phyloP scores from a whole-genome alignment of 2,888 invertebrate genomes.

The Platycheirus albimanus region DNA sequence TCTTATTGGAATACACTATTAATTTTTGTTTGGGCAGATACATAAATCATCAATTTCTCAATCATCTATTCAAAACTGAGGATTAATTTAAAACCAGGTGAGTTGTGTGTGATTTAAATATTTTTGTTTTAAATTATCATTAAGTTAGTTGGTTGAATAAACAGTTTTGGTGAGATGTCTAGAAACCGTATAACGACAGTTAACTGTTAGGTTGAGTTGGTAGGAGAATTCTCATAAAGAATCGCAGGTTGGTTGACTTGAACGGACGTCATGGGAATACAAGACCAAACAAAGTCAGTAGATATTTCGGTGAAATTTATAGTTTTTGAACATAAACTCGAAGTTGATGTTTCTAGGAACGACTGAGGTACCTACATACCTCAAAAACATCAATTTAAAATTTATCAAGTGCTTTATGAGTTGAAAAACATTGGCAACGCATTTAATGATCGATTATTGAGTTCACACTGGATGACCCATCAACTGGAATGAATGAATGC shows the following conservation, averaged over 20 bases:
- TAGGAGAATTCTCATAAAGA: neutral
- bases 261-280: neutral
- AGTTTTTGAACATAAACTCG: no score
- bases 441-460: no score
- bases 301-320: no score
- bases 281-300: no score
- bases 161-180: neutral
- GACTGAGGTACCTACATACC: no score
- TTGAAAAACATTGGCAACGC: no score
- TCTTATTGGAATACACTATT: slow-evolving; percentile 59
- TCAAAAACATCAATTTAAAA: no score
- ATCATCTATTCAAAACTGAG: neutral
- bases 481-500: no score
- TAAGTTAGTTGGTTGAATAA: neutral
- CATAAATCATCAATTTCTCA: neutral
- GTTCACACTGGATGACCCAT: no score
- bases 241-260: neutral
- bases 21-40: slow-evolving; percentile 3
- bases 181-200: neutral
- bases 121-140: slow-evolving; percentile 8
- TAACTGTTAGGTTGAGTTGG: neutral
- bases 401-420: no score
- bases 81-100: slow-evolving; percentile 57
- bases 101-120: slow-evolving; percentile 25
- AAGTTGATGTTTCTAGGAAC: no score